phyloP scores from a whole-genome alignment of 2,888 invertebrate genomes.

The Tridacna gigas region DNA sequence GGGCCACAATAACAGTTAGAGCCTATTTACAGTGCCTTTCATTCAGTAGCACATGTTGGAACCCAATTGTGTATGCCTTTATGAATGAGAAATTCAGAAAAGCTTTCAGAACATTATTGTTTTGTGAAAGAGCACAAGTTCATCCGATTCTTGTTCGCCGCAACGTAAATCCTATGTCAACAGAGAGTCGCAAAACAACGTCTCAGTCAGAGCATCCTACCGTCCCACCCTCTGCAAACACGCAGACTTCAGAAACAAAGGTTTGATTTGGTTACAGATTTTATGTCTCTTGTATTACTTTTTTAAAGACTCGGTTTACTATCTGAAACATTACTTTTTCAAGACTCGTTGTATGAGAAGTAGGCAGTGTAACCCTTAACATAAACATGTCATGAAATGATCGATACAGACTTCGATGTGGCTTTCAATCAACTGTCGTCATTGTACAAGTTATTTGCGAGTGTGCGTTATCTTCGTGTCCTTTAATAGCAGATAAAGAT shows the following conservation, averaged over 20 bases:
- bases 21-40: conserved; percentile 71
- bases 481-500: neutral
- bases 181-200: conserved; percentile 59
- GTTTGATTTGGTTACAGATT: conserved; percentile 6
- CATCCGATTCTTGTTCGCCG: conserved; percentile 86
- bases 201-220: conserved; percentile 47
- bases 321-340: too few relatives aligned
- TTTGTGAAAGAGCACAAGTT: conserved; percentile 78
- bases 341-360: too few relatives aligned
- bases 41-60: conserved; percentile 73
- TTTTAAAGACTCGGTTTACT: too few relatives aligned
- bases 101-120: conserved; percentile 62
- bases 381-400: too few relatives aligned
- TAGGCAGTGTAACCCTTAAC: too few relatives aligned
- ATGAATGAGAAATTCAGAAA: conserved; percentile 76
- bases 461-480: neutral
- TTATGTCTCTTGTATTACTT: neutral
- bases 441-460: neutral
- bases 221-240: conserved; percentile 14
- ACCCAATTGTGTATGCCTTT: conserved; percentile 75
- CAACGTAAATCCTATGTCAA: conserved; percentile 36
- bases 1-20: conserved; percentile 45
- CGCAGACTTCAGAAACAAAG: conserved; percentile 56
- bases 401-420: too few relatives aligned
- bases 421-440: too few relatives aligned